Evolutionary conservation across 2,797 vertebrate species (phyloP).

Genomic region (Nyctibius grandis): DNA sequence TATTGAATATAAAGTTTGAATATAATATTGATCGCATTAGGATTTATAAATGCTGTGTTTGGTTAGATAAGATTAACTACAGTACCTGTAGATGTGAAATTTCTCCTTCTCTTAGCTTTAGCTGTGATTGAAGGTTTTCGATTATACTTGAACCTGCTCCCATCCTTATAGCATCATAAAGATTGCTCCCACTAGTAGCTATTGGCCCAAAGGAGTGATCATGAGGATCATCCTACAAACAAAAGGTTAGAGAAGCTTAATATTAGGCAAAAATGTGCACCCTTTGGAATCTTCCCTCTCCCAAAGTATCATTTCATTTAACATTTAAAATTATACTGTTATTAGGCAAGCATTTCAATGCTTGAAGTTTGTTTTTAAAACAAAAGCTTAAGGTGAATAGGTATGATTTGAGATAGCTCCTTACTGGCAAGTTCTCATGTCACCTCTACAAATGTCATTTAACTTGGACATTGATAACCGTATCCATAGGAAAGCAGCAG

Average conservation of each 20-base stretch:
- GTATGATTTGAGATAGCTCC: neutral
- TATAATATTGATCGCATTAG: neutral
- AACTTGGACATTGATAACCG: neutral
- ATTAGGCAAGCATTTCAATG: neutral
- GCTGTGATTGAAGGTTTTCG: constrained; percentile 95
- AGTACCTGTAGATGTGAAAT: constrained; percentile 93
- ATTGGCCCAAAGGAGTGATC: constrained; percentile 84
- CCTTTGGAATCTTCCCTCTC: neutral
- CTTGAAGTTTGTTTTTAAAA: neutral
- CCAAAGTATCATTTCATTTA: neutral
- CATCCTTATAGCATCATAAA: constrained; percentile 91
- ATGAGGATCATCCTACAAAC: constrained; percentile 84
- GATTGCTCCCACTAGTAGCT: constrained; percentile 84
- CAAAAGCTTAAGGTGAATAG: neutral
- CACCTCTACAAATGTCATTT: neutral
- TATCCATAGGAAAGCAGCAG: neutral
- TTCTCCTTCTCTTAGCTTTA: constrained; percentile 94
- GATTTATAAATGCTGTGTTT: neutral
- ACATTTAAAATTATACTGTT: neutral
- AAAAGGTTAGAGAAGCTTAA: neutral
- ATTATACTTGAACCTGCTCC: constrained; percentile 92
- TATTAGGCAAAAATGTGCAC: neutral
- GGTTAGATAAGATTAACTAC: neutral
- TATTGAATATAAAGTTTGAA: neutral
- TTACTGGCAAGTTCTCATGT: neutral